These are phyloP conservation scores for Pediacus dermestoides DNA, from an alignment of 2,888 invertebrate species.

Conservation along the genomic window DNA sequence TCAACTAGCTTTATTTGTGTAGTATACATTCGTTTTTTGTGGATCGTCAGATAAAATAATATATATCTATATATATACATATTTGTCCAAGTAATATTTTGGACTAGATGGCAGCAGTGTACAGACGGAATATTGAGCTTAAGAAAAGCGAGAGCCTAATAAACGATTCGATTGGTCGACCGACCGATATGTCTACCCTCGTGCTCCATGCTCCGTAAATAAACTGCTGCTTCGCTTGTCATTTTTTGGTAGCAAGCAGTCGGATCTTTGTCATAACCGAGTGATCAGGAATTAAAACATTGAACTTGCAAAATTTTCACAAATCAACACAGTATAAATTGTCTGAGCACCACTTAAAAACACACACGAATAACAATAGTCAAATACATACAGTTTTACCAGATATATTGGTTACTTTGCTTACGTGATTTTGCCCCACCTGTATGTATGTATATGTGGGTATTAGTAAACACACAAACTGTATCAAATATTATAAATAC, in stretches of 20 bases:
- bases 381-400: constrained; percentile 52
- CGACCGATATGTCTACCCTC: neutral
- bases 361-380: constrained; percentile 52
- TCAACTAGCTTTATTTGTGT: no score
- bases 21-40: no score
- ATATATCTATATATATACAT: constrained; percentile 13
- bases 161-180: no score
- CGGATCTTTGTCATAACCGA: constrained; percentile 47
- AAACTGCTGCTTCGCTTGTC: constrained; percentile 29
- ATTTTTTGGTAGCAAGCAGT: constrained; percentile 43
- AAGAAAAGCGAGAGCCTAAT: constrained; percentile 3
- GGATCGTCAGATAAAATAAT: no score
- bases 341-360: constrained; percentile 51
- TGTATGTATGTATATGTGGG: constrained; percentile 53
- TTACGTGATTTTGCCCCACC: constrained; percentile 54
- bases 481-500: constrained; percentile 10
- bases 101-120: constrained; percentile 23
- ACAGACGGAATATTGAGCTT: constrained; percentile 17
- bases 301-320: constrained; percentile 50
- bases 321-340: constrained; percentile 51
- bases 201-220: constrained; percentile 21
- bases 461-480: constrained; percentile 50
- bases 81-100: constrained; percentile 14
- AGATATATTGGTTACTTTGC: constrained; percentile 52
- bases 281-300: constrained; percentile 48